A percentile compares a stretch with the other conserved stretches of the same genome.
Conservation (phyloP, 1,140 invertebrate genomes). For the Harpegnathos saltator region DNA sequence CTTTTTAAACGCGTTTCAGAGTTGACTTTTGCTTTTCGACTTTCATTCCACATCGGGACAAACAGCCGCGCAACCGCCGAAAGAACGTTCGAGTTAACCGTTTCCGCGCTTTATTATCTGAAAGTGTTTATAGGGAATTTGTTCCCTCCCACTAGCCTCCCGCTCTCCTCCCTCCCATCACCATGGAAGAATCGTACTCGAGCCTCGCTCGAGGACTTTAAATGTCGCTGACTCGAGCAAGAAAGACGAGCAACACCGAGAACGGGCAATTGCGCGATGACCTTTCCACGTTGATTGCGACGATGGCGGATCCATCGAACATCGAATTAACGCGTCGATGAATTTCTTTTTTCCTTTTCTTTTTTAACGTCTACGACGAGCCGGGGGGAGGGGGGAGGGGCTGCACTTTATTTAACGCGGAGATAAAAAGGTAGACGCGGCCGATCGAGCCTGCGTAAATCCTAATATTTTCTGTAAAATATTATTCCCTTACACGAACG, state of each 20-base stretch:
- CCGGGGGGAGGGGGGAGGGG: too few relatives aligned
- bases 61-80: too few relatives aligned
- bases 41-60: background rate
- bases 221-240: background rate
- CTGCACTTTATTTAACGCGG: conserved; percentile 28
- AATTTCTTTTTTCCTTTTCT: too few relatives aligned
- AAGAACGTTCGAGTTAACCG: too few relatives aligned
- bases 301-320: conserved; percentile 1
- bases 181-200: background rate
- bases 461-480: conserved; percentile 59
- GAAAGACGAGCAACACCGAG: too few relatives aligned
- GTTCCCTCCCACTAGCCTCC: too few relatives aligned
- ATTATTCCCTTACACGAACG: conserved; percentile 47
- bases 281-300: background rate
- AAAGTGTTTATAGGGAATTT: too few relatives aligned
- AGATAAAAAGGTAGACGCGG: conserved; percentile 27
- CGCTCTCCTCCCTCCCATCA: too few relatives aligned
- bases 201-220: background rate
- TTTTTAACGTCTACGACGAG: background rate
- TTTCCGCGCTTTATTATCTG: too few relatives aligned
- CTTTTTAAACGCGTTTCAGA: conserved; percentile 8
- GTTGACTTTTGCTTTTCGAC: conserved; percentile 25
- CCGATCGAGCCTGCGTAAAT: conserved; percentile 52
- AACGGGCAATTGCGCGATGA: background rate
- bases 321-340: conserved; percentile 19